These are phyloP conservation scores for Strigamia transsilvanica DNA, from an alignment of 2,888 invertebrate species.

Conservation along the genomic window DNA sequence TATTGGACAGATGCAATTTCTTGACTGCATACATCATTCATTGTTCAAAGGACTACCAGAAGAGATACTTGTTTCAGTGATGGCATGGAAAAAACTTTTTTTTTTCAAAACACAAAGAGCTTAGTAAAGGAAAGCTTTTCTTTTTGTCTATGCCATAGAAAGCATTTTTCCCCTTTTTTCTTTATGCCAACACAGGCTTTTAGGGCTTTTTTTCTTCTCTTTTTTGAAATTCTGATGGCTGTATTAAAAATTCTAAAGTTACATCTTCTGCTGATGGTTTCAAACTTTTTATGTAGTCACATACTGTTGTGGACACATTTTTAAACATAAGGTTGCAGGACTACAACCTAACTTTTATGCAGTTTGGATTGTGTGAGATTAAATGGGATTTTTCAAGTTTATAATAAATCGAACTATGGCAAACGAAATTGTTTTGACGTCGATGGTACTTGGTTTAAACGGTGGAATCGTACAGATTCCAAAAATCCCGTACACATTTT, in stretches of 20 bases:
- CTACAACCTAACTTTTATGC: too few relatives aligned
- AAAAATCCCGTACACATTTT: too few relatives aligned
- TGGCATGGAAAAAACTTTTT: background rate
- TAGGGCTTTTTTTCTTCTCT: background rate
- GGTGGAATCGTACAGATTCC: too few relatives aligned
- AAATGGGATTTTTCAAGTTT: too few relatives aligned
- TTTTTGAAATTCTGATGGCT: background rate
- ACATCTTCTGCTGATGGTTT: background rate
- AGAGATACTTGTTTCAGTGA: background rate
- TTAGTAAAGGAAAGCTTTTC: conserved; percentile 1
- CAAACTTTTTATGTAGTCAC: background rate
- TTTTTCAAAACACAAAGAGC: background rate
- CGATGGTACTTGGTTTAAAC: too few relatives aligned
- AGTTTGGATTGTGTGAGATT: too few relatives aligned
- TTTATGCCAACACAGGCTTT: conserved; percentile 25
- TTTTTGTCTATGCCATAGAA: background rate
- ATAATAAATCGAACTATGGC: too few relatives aligned
- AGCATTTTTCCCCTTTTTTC: background rate
- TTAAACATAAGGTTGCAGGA: too few relatives aligned
- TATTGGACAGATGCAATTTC: too few relatives aligned
- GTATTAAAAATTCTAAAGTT: conserved; percentile 7
- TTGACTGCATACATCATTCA: background rate
- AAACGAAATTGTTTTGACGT: too few relatives aligned
- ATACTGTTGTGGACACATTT: too few relatives aligned
- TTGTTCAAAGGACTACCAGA: background rate